Evolutionary conservation across 2,888 invertebrate species (phyloP).

Genomic region (Campoplex nolae): DNA sequence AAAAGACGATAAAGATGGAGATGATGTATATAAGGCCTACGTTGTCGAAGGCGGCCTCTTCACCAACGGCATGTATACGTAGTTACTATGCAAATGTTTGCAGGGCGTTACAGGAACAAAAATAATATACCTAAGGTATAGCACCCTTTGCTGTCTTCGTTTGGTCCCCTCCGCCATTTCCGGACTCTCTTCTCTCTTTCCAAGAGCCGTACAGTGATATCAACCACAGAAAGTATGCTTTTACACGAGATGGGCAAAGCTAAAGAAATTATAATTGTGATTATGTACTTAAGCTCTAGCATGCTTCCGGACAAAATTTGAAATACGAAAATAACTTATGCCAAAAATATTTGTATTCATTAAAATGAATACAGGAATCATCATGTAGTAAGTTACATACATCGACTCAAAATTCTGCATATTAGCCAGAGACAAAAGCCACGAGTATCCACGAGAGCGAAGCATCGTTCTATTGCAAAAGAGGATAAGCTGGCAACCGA

Average conservation of each 20-base stretch:
- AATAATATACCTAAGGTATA: constrained; percentile 76
- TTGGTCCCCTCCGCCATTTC: constrained; percentile 28
- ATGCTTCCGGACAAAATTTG: too few relatives aligned
- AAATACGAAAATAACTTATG: too few relatives aligned
- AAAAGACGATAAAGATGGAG: constrained; percentile 21
- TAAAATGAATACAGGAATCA: too few relatives aligned
- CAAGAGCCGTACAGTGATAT: constrained; percentile 51
- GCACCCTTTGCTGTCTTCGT: constrained; percentile 62
- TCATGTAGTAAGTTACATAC: neutral
- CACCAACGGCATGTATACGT: constrained; percentile 42
- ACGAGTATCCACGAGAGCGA: constrained; percentile 44
- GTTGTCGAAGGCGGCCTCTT: constrained; percentile 54
- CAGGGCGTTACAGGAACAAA: constrained; percentile 75
- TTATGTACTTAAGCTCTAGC: too few relatives aligned
- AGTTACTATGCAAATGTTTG: constrained; percentile 78
- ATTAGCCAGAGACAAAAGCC: constrained; percentile 58
- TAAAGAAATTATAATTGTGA: neutral
- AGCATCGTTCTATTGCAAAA: constrained; percentile 42
- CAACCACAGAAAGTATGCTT: constrained; percentile 21
- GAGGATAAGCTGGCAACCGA: constrained; percentile 59
- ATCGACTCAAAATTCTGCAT: neutral
- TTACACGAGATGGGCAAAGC: neutral
- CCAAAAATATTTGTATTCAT: too few relatives aligned
- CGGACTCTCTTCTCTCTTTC: constrained; percentile 4
- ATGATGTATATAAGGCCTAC: constrained; percentile 18